Base-by-base conservation (phyloP, 2,888 invertebrate genomes). In the Synergus japonicus region DNA sequence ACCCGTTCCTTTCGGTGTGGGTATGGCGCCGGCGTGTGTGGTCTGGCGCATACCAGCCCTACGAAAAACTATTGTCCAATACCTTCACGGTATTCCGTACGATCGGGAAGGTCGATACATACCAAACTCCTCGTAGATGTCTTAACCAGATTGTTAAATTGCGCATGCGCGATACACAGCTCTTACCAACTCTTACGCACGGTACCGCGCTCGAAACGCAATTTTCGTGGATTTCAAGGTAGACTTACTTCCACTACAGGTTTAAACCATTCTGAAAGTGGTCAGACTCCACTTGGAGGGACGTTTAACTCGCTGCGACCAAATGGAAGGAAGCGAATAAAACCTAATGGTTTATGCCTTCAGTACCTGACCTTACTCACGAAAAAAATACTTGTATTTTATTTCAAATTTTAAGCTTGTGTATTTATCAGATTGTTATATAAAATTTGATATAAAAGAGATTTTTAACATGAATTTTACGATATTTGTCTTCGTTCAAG, bases 1-100 rank as follows among this genome's bases (percentile, higher is more conserved):
- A 87, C 87, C 87, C 88, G 85, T 87, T 86, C 84, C 83, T 79
- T 85, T 85, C 81, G 84, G 86, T 87, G 86, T 89, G 89, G 90
- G 88, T 90, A 90, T 89, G 90, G 90, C 90, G 90, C 90, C 91
- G 88, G 90, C 91, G 89, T 91, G 91, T 91, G 91, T 91, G 91
- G 91, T 91, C 91, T 86, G 87, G 88, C 88, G 89, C 89, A 90
- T 91, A 90, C 90, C 90, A 86, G 84, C 78, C 82, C 84, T 78
- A 65, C 44, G 83, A 76, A 81, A 84, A 86, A 90, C 88, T 90
- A 90, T 91, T 88, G 90, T 89, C 90, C 87, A 80, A 76, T 83
- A 78, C 65, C 76, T 76, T 79, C 58, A 73, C 49, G 77, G 73
- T 58, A 78, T 76, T 77, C 79, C 63, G 54, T 73, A 78, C 49